Evolutionary conservation across 92 coral and sea anemone species (phyloP), one percentile per base, ranked within the genome.

Genomic region (Porites cylindrica): DNA sequence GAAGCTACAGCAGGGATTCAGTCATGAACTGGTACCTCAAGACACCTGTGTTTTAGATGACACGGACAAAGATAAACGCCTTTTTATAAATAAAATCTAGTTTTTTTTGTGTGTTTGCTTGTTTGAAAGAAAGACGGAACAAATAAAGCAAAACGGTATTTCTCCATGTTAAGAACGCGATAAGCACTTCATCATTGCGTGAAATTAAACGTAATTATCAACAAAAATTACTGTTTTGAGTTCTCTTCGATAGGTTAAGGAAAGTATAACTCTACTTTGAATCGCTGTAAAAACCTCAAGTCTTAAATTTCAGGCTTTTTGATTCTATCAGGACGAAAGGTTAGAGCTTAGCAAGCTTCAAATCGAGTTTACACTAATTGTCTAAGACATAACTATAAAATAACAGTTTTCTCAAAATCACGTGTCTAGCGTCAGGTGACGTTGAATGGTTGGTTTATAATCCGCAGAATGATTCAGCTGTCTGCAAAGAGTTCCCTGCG

Each of bases 1-100:
- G n/a, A 72, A 64, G 47, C 66, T 18, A 51, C 51, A 18, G 11
- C 16, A 10, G 53, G 50, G 75, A 67, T 38, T 38, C 47, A 54
- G 63, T 24, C 14, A 10, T 18, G 47, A 38, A 85, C 89, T 77
- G 89, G 89, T 85, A 85, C 89, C 83, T 1, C 76, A 11, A 20
- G 51, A 32, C 77, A 85, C 89, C 89, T 66, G 89, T 68, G 24
- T 63, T 83, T 62, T 73, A 1, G 56, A 26, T 60, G 53, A 63
- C 83, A 79, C 32, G 59, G 68, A 12, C 51, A 59, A 70, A 8
- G 74, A 54, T 51, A 80, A 51, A 65, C 67, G 73, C 19, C n/a
- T 14, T 8, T 56, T 12, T 5, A 26, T 79, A 70, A 38, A 60
- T 78, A 32, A 38, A 18, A 19, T 38, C 21, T 9, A 23, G 43